phyloP scores from a whole-genome alignment of 53 echinoderm and acorn worm genomes.

The Stichopus horrens region DNA sequence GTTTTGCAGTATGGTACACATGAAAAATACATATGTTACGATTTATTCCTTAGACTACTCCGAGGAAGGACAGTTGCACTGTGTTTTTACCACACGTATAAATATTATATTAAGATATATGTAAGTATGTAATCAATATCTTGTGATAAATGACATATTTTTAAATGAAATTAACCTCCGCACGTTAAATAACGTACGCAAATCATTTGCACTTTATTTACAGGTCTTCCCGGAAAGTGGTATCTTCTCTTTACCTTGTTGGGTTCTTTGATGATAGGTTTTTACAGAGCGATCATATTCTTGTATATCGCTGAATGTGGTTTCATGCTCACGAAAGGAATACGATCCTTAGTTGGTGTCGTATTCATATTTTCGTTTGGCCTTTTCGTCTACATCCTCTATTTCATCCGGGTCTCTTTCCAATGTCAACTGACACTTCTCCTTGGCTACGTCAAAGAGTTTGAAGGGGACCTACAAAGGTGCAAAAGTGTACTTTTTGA shows the following conservation, averaged over 20 bases:
- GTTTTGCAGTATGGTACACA: no score
- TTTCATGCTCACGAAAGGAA: not conserved
- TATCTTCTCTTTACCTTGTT: not conserved
- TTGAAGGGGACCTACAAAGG: not conserved
- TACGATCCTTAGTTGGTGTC: not conserved
- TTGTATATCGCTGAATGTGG: not conserved
- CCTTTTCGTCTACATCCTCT: not conserved
- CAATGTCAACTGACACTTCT: not conserved
- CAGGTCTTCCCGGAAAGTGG: not conserved
- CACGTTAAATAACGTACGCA: no score
- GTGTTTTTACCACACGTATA: no score
- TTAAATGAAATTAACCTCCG: no score
- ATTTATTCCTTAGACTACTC: no score
- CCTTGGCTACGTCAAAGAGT: not conserved
- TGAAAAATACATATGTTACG: no score
- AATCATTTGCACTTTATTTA: not conserved
- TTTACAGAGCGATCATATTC: not conserved
- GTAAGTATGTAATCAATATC: no score
- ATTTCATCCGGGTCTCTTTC: slow-evolving; percentile 6
- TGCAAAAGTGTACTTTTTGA: not conserved
- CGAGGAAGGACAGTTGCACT: no score
- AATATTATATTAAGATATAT: no score
- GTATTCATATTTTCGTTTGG: not conserved
- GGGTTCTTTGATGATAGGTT: not conserved
- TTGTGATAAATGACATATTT: no score